Evolutionary conservation across 2,888 invertebrate species (phyloP).

Genomic region (Idaea biselata): DNA sequence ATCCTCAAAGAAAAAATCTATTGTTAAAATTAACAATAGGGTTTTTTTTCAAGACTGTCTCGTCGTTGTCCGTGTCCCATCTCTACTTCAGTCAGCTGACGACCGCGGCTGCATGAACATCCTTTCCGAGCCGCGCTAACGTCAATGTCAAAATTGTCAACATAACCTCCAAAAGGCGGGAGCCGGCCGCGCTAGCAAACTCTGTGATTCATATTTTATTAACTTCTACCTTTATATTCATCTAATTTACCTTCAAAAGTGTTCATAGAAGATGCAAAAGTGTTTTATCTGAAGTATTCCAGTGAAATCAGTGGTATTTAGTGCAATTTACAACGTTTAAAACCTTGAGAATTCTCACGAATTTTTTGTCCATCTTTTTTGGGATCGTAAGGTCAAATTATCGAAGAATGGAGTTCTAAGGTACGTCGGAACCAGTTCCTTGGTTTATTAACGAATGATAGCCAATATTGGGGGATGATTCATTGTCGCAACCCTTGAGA

Average conservation of each 20-base stretch:
- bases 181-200: background rate
- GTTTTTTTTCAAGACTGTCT: conserved; percentile 6
- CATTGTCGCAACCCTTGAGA: conserved; percentile 4
- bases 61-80: conserved; percentile 8
- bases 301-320: background rate
- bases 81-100: conserved; percentile 27
- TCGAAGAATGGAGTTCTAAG: conserved; percentile 4
- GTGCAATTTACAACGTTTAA: background rate
- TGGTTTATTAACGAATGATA: conserved; percentile 4
- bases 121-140: conserved; percentile 7
- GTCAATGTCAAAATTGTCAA: conserved; percentile 2
- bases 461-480: conserved; percentile 3
- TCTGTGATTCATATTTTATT: conserved; percentile 3
- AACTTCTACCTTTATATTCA: background rate
- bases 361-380: background rate
- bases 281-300: background rate
- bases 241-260: background rate
- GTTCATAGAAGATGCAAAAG: background rate
- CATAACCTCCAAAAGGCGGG: conserved; percentile 12
- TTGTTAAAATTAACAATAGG: conserved; percentile 11
- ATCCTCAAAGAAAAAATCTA: conserved; percentile 19
- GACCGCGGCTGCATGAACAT: conserved; percentile 14
- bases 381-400: background rate
- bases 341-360: background rate
- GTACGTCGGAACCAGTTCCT: conserved; percentile 14